These are phyloP conservation scores for Notocelia uddmanniana DNA, from an alignment of 2,888 invertebrate species.

Conservation along the genomic window DNA sequence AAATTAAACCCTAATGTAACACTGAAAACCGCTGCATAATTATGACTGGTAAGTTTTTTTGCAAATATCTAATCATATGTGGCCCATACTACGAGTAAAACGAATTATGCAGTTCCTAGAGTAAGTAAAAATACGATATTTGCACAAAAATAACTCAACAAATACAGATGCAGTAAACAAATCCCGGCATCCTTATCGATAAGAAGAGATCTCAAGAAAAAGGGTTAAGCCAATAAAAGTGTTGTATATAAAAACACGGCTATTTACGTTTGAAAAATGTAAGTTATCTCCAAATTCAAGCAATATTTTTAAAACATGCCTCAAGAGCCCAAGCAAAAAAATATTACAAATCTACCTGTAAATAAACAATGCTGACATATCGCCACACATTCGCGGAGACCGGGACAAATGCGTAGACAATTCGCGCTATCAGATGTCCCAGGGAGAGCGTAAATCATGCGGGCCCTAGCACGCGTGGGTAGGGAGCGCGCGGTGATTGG, in stretches of 20 bases:
- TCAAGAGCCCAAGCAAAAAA: slow-evolving; percentile 25
- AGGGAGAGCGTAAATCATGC: slow-evolving; percentile 65
- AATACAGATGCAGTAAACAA: no score
- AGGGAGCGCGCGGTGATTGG: slow-evolving; percentile 50
- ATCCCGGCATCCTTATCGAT: neutral
- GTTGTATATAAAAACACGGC: neutral
- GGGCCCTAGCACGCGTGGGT: slow-evolving; percentile 64
- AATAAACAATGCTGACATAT: slow-evolving; percentile 60
- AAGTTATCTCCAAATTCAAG: neutral
- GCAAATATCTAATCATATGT: no score
- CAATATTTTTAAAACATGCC: neutral
- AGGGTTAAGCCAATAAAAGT: no score
- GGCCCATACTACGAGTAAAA: no score
- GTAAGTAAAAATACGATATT: no score
- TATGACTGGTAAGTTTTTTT: no score
- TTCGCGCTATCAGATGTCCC: slow-evolving; percentile 66
- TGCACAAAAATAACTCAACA: no score
- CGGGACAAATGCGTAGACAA: slow-evolving; percentile 69
- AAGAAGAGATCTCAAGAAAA: neutral
- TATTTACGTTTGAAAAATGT: neutral
- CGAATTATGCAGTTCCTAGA: no score
- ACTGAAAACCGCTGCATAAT: no score
- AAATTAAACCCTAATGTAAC: no score
- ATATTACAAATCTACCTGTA: slow-evolving; percentile 31
- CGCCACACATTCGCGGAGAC: slow-evolving; percentile 64